Evolutionary conservation across 2,797 vertebrate species (phyloP).

Genomic region (Momotus momota): DNA sequence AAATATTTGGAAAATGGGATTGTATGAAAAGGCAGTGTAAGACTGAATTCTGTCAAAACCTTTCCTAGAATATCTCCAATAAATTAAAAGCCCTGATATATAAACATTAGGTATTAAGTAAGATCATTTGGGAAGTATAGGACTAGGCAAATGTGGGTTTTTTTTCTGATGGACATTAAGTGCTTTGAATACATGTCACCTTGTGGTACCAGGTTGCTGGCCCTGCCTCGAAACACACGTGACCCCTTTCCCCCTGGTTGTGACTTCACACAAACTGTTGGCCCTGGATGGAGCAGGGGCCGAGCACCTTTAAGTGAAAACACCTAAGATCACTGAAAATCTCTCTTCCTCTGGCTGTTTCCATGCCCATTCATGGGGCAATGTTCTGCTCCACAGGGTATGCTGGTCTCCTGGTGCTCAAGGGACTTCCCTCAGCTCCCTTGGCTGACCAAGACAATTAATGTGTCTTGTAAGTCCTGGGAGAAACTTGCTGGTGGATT

Average conservation of each 20-base stretch:
- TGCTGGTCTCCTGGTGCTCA: not conserved
- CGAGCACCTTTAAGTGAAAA: not conserved
- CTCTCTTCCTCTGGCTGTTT: not conserved
- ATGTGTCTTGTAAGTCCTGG: not conserved
- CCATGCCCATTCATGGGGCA: not conserved
- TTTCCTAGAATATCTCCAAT: constrained; percentile 16
- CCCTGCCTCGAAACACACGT: not conserved
- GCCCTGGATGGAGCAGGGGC: not conserved
- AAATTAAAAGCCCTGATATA: constrained; percentile 16
- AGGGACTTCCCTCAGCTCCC: not conserved
- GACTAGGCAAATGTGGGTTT: not conserved
- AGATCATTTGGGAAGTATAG: constrained; percentile 12
- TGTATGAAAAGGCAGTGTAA: constrained; percentile 31
- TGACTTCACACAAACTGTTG: not conserved
- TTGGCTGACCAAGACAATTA: not conserved
- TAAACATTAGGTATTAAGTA: not conserved
- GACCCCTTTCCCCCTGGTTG: not conserved
- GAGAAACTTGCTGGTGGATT: fast-evolving
- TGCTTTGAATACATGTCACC: fast-evolving
- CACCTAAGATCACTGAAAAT: not conserved
- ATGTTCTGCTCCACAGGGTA: not conserved
- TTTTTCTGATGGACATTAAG: fast-evolving
- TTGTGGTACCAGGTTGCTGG: not conserved
- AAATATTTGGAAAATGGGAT: constrained; percentile 59
- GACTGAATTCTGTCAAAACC: constrained; percentile 15